Base-by-base conservation (phyloP, 2,113 vertebrate genomes). In the Centrocercus urophasianus region DNA sequence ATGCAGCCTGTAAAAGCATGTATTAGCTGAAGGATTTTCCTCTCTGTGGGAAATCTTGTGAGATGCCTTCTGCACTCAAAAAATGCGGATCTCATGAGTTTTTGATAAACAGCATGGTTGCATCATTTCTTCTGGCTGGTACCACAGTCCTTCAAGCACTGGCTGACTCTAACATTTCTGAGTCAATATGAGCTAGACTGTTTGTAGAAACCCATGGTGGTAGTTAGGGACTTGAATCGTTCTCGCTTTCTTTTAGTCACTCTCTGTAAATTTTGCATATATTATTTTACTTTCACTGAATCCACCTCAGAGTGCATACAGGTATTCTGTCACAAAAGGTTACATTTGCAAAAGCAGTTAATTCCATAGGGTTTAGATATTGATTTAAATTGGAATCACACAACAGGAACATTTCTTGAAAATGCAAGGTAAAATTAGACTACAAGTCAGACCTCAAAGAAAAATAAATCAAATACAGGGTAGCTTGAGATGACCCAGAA, bases 311-410 rank as follows among this genome's bases (percentile, higher is more conserved):
- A 92, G 24, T 11, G 9, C 28, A n/a, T 0, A 0, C 45, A 59
- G 74, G 66, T 11, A 24, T 43, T 81, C n/a, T 73, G 56, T 59
- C 50, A 40, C 36, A 87, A 89, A 90, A 93, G 73, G 61, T 70
- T 92, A 78, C 4, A 48, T 75, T 92, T 84, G 86, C 17, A 82
- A 70, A 95, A 95, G 70, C 54, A 30, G 27, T 86, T 47, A 50
- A 95, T 90, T 96, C 89, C 40, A 1, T 50, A 36, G 83, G 66
- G 80, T 65, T 92, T 92, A 78, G 73, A 12, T 95, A 86, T 78
- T 88, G 76, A 92, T 94, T 90, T 88, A 90, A 47, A 45, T 57
- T 89, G 65, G 42, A 93, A 43, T 28, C 70, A 34, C 61, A 59
- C 30, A 73, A 54, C 36, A 22, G 66, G 89, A 84, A 89, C 73